A percentile compares a stretch with the other conserved stretches of the same genome.
phyloP scores from a whole-genome alignment of 2,113 vertebrate genomes.

The Pangasianodon gigas region DNA sequence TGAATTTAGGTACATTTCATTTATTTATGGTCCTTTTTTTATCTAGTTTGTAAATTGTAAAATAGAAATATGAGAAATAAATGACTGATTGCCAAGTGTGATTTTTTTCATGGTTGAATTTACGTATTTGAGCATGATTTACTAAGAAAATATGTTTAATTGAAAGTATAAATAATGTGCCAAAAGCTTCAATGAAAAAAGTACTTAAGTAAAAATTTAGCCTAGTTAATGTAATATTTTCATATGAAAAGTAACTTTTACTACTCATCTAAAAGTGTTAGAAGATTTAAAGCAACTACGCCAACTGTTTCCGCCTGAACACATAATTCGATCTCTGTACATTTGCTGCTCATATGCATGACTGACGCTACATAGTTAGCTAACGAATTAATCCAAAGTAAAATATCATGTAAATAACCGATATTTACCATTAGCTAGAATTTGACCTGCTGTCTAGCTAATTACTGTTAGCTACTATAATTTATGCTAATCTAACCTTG shows the following conservation, averaged over 20 bases:
- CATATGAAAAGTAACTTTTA: background rate
- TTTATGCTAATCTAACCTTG: background rate
- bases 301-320: background rate
- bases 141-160: too few relatives aligned
- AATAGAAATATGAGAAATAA: slow-evolving; percentile 85
- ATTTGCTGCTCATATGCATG: background rate
- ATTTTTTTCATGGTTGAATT: background rate
- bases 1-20: slow-evolving; percentile 94
- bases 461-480: background rate
- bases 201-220: background rate
- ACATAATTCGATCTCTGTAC: background rate
- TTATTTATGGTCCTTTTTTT: slow-evolving; percentile 99
- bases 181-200: too few relatives aligned
- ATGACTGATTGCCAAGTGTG: slow-evolving; percentile 83
- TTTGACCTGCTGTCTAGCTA: too few relatives aligned
- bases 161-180: too few relatives aligned
- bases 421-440: too few relatives aligned
- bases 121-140: background rate
- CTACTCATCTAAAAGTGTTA: background rate
- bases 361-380: background rate
- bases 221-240: background rate
- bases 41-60: slow-evolving; percentile 99
- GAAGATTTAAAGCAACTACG: background rate
- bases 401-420: background rate
- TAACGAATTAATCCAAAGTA: background rate